phyloP scores from a whole-genome alignment of 1,140 invertebrate genomes.

The Bombyx mandarina region DNA sequence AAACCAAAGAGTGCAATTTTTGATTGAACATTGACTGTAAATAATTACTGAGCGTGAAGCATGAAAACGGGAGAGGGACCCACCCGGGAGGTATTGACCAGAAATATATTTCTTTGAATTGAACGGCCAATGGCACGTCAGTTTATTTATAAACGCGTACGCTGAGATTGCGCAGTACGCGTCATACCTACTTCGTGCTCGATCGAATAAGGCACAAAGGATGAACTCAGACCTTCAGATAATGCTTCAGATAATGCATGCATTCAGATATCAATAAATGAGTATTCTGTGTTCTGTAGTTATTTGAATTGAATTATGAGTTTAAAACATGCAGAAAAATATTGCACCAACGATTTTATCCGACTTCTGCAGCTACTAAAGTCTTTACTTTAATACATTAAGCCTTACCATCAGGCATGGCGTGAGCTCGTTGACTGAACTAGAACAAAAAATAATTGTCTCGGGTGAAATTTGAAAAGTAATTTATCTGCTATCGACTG shows the following conservation, averaged over 20 bases:
- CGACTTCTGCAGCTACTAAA: too few species aligned
- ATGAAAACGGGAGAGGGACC: not conserved
- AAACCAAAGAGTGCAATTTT: not conserved
- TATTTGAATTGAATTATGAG: too few species aligned
- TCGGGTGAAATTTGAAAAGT: too few species aligned
- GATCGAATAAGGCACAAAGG: constrained; percentile 8
- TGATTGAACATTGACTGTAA: too few species aligned
- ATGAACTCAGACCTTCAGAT: constrained; percentile 10
- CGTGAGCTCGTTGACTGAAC: too few species aligned
- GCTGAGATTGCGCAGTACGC: constrained; percentile 11
- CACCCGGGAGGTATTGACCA: constrained; percentile 12
- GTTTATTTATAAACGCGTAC: constrained; percentile 16
- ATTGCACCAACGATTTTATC: too few species aligned
- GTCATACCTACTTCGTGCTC: not conserved
- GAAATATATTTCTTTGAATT: constrained; percentile 14
- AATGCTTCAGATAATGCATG: not conserved
- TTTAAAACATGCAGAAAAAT: too few species aligned
- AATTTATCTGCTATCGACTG: too few species aligned
- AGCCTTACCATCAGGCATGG: too few species aligned
- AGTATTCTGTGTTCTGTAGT: too few species aligned
- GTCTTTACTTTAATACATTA: too few species aligned
- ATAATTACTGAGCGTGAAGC: not conserved
- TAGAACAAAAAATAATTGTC: too few species aligned
- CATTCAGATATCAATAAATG: not conserved
- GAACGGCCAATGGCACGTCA: constrained; percentile 11